A percentile compares a stretch with the other conserved stretches of the same genome.
phyloP scores from a whole-genome alignment of 2,888 invertebrate species.

The Plemyria rubiginata region DNA sequence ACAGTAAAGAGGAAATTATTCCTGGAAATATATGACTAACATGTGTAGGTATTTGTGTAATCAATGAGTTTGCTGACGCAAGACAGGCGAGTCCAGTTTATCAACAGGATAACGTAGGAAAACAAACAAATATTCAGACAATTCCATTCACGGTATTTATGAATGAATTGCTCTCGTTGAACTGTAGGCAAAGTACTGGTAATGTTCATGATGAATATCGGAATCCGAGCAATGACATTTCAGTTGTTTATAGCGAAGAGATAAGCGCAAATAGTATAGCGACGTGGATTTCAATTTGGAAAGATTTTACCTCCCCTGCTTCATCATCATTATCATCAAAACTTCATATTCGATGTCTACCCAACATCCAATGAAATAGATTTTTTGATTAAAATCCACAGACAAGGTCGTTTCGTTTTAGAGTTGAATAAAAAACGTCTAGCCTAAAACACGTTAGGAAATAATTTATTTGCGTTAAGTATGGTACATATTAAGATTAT shows the following conservation, averaged over 20 bases:
- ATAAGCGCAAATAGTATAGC: too few relatives aligned
- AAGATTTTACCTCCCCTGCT: too few relatives aligned
- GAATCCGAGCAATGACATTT: too few relatives aligned
- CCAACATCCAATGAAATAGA: too few relatives aligned
- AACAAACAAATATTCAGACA: not conserved
- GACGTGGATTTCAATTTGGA: too few relatives aligned
- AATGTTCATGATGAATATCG: not conserved
- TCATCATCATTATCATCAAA: too few relatives aligned
- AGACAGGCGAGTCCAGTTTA: slow-evolving; percentile 12
- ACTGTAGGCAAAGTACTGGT: not conserved
- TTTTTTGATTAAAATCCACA: too few relatives aligned
- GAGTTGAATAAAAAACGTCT: slow-evolving; percentile 27
- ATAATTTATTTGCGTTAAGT: too few relatives aligned
- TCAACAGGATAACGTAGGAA: slow-evolving; percentile 5
- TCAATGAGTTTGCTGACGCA: slow-evolving; percentile 19
- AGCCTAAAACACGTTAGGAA: slow-evolving; percentile 24
- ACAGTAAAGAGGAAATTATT: slow-evolving; percentile 8
- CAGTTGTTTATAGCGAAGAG: too few relatives aligned
- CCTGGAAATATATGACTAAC: slow-evolving; percentile 17
- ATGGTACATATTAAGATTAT: too few relatives aligned
- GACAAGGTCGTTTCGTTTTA: slow-evolving; percentile 36
- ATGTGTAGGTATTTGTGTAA: slow-evolving; percentile 15
- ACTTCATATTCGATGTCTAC: too few relatives aligned
- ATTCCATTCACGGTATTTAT: not conserved
- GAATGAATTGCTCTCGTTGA: not conserved